phyloP scores from a whole-genome alignment of 2,888 invertebrate genomes.

The Salpingus planirostris region DNA sequence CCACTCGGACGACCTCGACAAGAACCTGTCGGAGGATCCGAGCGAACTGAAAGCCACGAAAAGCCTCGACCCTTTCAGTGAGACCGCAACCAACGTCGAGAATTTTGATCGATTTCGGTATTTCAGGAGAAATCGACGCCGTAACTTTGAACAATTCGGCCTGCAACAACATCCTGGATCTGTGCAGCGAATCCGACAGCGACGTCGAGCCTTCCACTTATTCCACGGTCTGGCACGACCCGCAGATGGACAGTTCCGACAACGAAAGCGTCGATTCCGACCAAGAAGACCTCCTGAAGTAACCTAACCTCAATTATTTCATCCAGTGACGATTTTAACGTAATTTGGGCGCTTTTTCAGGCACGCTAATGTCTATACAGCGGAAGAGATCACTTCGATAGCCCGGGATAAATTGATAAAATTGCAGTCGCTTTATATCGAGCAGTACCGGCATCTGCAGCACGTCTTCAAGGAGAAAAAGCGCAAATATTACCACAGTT shows the following conservation, averaged over 20 bases:
- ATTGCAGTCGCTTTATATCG: slow-evolving; percentile 72
- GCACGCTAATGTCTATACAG: slow-evolving; percentile 81
- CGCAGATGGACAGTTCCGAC: slow-evolving; percentile 62
- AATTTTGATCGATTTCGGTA: too few relatives aligned
- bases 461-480: slow-evolving; percentile 62
- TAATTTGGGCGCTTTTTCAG: too few relatives aligned
- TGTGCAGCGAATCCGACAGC: slow-evolving; percentile 66
- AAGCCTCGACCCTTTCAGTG: slow-evolving; percentile 53
- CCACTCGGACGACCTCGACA: slow-evolving; percentile 32
- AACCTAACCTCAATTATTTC: slow-evolving; percentile 25
- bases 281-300: slow-evolving; percentile 68
- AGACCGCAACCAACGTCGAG: too few relatives aligned
- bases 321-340: neutral
- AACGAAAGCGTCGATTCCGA: slow-evolving; percentile 70
- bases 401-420: slow-evolving; percentile 65
- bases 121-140: slow-evolving; percentile 48
- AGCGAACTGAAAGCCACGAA: slow-evolving; percentile 41
- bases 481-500: slow-evolving; percentile 59
- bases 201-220: slow-evolving; percentile 58
- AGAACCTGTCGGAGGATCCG: slow-evolving; percentile 39
- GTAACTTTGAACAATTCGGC: slow-evolving; percentile 43
- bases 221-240: slow-evolving; percentile 54
- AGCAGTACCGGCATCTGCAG: slow-evolving; percentile 71
- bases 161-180: slow-evolving; percentile 54
- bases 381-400: slow-evolving; percentile 75